phyloP scores from a whole-genome alignment of 1,140 invertebrate genomes.

The Hetaerina americana region DNA sequence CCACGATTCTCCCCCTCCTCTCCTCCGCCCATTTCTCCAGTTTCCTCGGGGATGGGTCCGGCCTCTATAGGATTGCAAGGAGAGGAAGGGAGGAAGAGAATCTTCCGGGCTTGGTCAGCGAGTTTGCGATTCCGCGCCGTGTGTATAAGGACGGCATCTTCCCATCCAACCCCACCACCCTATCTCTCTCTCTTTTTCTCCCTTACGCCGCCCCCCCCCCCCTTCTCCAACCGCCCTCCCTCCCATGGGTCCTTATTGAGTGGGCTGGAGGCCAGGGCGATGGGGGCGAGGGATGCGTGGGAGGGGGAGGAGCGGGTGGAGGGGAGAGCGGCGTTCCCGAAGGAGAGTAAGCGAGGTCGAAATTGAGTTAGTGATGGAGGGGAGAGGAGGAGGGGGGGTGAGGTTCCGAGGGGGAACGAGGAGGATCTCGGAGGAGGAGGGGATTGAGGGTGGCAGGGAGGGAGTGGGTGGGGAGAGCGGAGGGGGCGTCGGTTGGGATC shows the following conservation, averaged over 20 bases:
- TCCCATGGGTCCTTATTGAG: background rate
- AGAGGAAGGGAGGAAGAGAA: too few relatives aligned
- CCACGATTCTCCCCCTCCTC: too few relatives aligned
- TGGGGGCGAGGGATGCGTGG: too few relatives aligned
- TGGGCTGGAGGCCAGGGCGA: background rate
- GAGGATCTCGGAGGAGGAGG: too few relatives aligned
- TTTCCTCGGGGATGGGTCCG: background rate
- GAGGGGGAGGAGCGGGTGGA: background rate
- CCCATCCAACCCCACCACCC: background rate
- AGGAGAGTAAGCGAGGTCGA: background rate
- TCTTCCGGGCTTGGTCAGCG: background rate
- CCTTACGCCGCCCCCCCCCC: background rate
- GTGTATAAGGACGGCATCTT: background rate
- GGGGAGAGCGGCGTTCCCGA: background rate
- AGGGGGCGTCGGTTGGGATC: background rate
- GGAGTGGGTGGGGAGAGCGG: background rate
- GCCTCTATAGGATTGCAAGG: background rate
- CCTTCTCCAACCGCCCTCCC: background rate
- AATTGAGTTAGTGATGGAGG: background rate
- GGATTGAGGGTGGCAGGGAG: background rate
- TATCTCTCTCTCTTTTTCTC: too few relatives aligned
- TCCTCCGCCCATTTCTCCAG: background rate
- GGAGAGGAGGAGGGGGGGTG: background rate
- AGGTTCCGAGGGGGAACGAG: too few relatives aligned
- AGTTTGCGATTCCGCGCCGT: background rate